Percentiles rank a stretch among this genome's conserved stretches.
phyloP scores from a whole-genome alignment of 2,888 invertebrate genomes.

The Eupithecia dodoneata region DNA sequence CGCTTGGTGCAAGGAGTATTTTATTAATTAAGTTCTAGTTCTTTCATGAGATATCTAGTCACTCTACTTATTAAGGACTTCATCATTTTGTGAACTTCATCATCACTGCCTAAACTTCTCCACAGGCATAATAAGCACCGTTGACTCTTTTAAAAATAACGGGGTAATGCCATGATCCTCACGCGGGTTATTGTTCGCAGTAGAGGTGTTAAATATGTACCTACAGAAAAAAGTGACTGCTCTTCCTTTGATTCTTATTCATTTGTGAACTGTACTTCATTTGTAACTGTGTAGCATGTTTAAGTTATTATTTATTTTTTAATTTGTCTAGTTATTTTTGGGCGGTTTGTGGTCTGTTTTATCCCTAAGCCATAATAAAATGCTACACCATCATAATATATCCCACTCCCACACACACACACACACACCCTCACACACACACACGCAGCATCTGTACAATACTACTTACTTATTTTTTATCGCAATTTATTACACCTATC shows the following conservation, averaged over 20 bases:
- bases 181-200: not conserved
- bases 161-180: not conserved
- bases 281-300: too few species aligned
- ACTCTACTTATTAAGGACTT: not conserved
- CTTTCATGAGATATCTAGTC: not conserved
- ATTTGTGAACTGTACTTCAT: not conserved
- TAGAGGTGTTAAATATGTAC: not conserved
- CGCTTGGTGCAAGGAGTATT: conserved; percentile 23
- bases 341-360: not conserved
- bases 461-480: conserved; percentile 38
- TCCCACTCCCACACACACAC: conserved; percentile 12
- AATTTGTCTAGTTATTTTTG: not conserved
- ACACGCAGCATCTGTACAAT: conserved; percentile 12
- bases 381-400: conserved; percentile 30
- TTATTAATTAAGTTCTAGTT: conserved; percentile 14
- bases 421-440: conserved; percentile 6
- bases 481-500: conserved; percentile 39
- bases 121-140: not conserved
- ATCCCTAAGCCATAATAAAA: not conserved
- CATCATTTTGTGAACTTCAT: not conserved
- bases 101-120: not conserved
- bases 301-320: not conserved
- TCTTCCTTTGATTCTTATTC: not conserved
- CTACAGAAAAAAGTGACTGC: not conserved
- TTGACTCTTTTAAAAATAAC: not conserved